Base-by-base conservation (phyloP, 2,797 vertebrate species). In the Serranus cabrilla region DNA sequence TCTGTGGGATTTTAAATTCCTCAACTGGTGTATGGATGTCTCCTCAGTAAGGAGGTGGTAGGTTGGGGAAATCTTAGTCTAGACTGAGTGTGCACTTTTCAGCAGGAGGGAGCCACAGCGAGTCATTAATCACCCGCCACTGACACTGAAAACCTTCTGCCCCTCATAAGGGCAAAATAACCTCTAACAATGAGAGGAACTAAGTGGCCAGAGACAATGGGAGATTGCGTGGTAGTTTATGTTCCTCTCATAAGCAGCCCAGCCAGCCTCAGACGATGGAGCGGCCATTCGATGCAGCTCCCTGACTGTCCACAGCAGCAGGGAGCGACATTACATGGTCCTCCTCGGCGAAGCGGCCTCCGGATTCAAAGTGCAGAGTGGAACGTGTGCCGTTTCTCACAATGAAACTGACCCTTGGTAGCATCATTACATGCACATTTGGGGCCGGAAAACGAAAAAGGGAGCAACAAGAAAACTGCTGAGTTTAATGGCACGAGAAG, bases 281-380 rank as follows among this genome's bases (percentile, higher is more conserved):
- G 88, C 88, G 25, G 93, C 96, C 96, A 97, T 96, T 96, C 93
- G 94, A 95, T 95, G 95, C 94, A 92, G 92, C 92, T 95, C 91
- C 91, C 89, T 88, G 91, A 91, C 91, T 90, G 92, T 81, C 82
- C 7, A 56, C 85, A 89, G 84, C 91, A 92, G 90, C 87, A 34
- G 90, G 93, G 90, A 91, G 90, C 86, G 78, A 92, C 88, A 93
- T 90, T 92, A 91, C 78, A 60, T 31, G 78, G 67, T 63, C 71
- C 20, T 84, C 78, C 78, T 84, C 84, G 42, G 75, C 57, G 80
- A 90, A 86, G 85, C 56, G 74, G 80, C 76, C 88, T 67, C 37
- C 37, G 77, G 81, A 90, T 76, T 86, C 86, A 82, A 78, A 86
- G 77, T 63, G 79, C 86, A 83, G 3, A 11, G 74, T 79, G 75